Conservation (phyloP, 2,797 vertebrate genomes). For the Cyprinella venusta region DNA sequence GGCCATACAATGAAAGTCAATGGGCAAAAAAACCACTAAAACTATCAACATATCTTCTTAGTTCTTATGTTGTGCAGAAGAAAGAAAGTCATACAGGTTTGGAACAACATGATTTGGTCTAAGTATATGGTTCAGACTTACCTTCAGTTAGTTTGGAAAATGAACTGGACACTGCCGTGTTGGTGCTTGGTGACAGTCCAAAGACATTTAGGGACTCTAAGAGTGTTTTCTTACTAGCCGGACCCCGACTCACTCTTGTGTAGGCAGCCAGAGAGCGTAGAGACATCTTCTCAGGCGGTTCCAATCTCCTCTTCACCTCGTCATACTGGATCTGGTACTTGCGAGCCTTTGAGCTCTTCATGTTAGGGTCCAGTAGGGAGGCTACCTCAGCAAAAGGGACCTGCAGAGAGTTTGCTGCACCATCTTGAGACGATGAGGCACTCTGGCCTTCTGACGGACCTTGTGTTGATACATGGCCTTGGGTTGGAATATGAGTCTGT, state of each 20-base stretch:
- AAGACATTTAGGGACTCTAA: conserved; percentile 78
- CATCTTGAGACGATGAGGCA: conserved; percentile 39
- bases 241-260: conserved; percentile 83
- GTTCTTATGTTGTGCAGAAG: not conserved
- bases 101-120: not conserved
- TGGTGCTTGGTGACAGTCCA: conserved; percentile 81
- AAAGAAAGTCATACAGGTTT: not conserved
- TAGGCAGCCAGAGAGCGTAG: conserved; percentile 82
- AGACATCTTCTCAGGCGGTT: conserved; percentile 84
- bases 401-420: conserved; percentile 57
- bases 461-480: conserved; percentile 44
- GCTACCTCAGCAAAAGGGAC: conserved; percentile 82
- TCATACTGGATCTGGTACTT: conserved; percentile 79
- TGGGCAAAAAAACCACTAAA: not conserved
- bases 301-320: conserved; percentile 80
- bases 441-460: conserved; percentile 44
- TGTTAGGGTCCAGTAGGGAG: conserved; percentile 83
- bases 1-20: not conserved
- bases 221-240: conserved; percentile 81
- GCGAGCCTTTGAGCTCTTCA: conserved; percentile 84
- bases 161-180: conserved; percentile 81
- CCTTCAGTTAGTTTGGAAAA: conserved; percentile 86
- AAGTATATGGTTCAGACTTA: conserved; percentile 49
- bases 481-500: conserved; percentile 37
- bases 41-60: not conserved